Conservation (phyloP, 2,888 invertebrate species). For the Drosophila barbarae region DNA sequence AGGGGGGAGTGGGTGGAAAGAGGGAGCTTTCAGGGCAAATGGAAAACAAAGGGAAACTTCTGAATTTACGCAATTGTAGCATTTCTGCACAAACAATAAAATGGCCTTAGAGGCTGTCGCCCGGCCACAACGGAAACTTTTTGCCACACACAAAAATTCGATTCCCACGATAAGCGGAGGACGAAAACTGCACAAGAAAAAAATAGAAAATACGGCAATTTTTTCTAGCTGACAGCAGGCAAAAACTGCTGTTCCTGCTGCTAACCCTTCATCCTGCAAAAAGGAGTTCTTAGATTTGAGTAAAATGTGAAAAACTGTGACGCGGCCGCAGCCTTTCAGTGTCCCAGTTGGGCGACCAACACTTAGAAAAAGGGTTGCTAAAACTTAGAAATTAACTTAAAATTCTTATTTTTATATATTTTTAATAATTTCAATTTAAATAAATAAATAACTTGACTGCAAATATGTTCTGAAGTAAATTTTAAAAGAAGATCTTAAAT, state of each 20-base stretch:
- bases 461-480: background rate
- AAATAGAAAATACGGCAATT: constrained; percentile 1
- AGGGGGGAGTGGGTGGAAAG: background rate
- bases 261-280: background rate
- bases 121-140: constrained; percentile 41
- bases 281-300: constrained; percentile 19
- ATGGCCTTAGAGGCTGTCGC: constrained; percentile 55
- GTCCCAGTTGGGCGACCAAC: background rate
- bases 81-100: constrained; percentile 62
- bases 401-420: background rate
- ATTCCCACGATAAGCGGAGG: constrained; percentile 60
- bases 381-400: background rate
- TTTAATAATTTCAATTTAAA: background rate
- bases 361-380: background rate
- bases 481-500: background rate
- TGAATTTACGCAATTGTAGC: constrained; percentile 67
- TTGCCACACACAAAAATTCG: constrained; percentile 61
- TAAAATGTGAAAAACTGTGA: constrained; percentile 28
- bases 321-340: constrained; percentile 4
- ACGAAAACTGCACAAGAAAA: constrained; percentile 2
- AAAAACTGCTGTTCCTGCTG: constrained; percentile 22
- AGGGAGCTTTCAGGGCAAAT: constrained; percentile 16
- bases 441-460: background rate
- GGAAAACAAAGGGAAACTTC: constrained; percentile 62
- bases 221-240: constrained; percentile 35